Conservation (phyloP, 2,888 invertebrate species). For the Cynaeus angustus region DNA sequence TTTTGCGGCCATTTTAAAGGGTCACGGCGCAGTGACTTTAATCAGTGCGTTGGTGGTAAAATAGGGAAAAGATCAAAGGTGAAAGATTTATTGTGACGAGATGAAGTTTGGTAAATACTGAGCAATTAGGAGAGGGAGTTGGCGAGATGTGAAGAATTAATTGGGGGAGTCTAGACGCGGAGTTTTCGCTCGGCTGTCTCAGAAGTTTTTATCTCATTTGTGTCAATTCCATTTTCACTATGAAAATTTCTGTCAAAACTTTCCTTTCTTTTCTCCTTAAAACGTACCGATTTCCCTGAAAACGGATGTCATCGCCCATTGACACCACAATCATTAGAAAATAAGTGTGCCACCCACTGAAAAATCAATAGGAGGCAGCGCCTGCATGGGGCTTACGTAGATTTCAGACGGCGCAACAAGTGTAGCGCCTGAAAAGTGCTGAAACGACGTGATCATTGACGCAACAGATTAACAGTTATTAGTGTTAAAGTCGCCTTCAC, state of each 20-base stretch:
- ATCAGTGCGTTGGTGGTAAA: conserved; percentile 8
- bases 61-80: conserved; percentile 5
- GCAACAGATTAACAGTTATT: conserved; percentile 48
- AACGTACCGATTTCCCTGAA: conserved; percentile 1
- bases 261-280: no score
- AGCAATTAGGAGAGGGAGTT: neutral
- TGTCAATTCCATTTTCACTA: no score
- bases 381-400: conserved; percentile 49
- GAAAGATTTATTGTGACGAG: neutral
- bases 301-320: conserved; percentile 11
- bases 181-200: neutral
- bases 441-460: conserved; percentile 47
- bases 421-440: conserved; percentile 40
- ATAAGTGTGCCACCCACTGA: conserved; percentile 44
- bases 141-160: neutral
- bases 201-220: no score
- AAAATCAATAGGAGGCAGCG: conserved; percentile 47
- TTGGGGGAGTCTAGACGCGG: conserved; percentile 2
- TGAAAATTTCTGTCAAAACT: no score
- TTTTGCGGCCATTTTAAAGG: neutral
- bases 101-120: conserved; percentile 1
- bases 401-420: conserved; percentile 51
- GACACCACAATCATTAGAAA: conserved; percentile 20
- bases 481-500: conserved; percentile 10
- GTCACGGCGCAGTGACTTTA: neutral